Evolutionary conservation across 2,888 invertebrate genomes (phyloP).

Genomic region (Gastracanthus pulcherrimus): DNA sequence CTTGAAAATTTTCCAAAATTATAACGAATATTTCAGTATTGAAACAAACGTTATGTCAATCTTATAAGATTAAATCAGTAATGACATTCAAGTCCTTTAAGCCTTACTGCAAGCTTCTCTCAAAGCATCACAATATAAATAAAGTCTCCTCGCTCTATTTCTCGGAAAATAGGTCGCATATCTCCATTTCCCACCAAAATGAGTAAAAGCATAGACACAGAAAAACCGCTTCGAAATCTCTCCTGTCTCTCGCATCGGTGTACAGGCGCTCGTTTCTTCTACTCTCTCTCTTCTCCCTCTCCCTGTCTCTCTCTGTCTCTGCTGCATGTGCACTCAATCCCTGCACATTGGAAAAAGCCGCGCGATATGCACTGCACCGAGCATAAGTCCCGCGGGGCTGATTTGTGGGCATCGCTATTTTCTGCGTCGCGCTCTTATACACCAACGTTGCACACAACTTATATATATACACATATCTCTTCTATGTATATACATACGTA

Average conservation of each 20-base stretch:
- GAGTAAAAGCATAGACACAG: not conserved
- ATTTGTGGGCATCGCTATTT: conserved; percentile 39
- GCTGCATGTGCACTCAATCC: not conserved
- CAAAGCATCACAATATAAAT: not conserved
- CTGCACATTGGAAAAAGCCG: conserved; percentile 21
- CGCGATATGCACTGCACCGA: not conserved
- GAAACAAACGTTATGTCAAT: not conserved
- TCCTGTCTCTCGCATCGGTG: not conserved
- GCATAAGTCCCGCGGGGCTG: no score
- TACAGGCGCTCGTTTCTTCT: not conserved
- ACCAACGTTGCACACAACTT: no score
- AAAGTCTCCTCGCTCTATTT: not conserved
- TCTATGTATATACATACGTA: not conserved
- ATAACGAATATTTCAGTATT: not conserved
- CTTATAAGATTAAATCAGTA: not conserved
- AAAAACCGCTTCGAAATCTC: no score
- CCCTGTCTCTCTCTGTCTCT: no score
- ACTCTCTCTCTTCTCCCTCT: not conserved
- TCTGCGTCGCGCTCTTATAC: not conserved
- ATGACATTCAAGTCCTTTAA: not conserved
- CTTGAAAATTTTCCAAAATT: no score
- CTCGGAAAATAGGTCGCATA: conserved; percentile 43
- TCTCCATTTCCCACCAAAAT: not conserved
- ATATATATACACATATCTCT: no score
- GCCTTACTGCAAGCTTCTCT: not conserved